Evolutionary conservation across 2,888 invertebrate species (phyloP).

Genomic region (Rotaria macrura): DNA sequence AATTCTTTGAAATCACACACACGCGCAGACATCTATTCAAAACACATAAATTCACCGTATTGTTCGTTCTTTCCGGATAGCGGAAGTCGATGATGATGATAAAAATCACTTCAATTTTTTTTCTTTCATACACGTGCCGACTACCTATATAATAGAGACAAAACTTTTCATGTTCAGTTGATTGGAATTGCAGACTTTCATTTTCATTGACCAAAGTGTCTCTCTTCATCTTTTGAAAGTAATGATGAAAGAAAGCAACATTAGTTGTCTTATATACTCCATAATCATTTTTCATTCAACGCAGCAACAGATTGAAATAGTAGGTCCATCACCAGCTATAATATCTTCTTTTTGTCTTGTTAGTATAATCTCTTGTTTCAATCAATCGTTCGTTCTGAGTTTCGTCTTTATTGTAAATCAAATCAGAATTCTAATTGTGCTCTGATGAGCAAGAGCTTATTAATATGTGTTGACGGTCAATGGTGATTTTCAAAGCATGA

Average conservation of each 20-base stretch:
- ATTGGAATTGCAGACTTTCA: neutral
- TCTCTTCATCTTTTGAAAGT: neutral
- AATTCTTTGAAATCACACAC: neutral
- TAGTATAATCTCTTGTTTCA: neutral
- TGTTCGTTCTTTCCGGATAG: conserved; percentile 5
- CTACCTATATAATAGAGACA: neutral
- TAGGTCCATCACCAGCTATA: neutral
- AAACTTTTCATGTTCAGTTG: neutral
- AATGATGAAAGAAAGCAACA: neutral
- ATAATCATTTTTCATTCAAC: neutral
- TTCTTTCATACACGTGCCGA: neutral
- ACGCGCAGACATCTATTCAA: neutral
- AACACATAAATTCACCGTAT: neutral
- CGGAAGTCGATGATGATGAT: conserved; percentile 2
- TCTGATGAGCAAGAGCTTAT: neutral
- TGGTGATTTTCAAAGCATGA: neutral
- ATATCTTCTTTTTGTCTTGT: neutral
- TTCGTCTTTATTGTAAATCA: neutral
- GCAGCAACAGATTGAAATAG: neutral
- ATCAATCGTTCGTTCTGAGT: neutral
- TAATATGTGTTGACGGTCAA: neutral
- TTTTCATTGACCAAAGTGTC: neutral
- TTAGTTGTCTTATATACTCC: neutral
- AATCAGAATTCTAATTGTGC: neutral
- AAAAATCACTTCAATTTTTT: neutral